phyloP scores from a whole-genome alignment of 2,797 vertebrate genomes.

The Odontamblyopus lacepedii region DNA sequence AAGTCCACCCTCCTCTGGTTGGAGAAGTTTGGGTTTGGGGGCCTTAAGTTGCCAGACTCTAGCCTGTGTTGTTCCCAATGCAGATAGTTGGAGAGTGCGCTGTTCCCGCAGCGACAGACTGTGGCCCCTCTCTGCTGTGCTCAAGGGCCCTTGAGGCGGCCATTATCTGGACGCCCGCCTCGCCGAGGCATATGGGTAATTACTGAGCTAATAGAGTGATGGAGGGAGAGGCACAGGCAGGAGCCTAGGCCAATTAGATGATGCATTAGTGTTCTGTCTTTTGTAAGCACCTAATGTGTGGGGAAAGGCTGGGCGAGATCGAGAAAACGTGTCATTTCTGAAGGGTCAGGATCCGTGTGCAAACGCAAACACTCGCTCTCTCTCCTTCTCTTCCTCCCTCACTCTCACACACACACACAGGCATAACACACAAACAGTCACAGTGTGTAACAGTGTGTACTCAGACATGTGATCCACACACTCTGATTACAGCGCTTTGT shows the following conservation, averaged over 20 bases:
- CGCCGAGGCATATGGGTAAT: conserved; percentile 99
- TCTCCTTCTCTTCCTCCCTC: conserved; percentile 39
- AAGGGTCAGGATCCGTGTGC: conserved; percentile 80
- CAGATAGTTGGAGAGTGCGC: conserved; percentile 88
- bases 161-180: conserved; percentile 99
- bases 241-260: conserved; percentile 99
- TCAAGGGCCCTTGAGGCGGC: conserved; percentile 99
- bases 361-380: conserved; percentile 72
- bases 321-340: conserved; percentile 81
- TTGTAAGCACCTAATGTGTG: conserved; percentile 99
- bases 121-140: conserved; percentile 90
- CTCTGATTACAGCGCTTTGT: conserved; percentile 90
- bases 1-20: conserved; percentile 48
- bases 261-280: conserved; percentile 99
- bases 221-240: conserved; percentile 99
- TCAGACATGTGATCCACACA: conserved; percentile 65
- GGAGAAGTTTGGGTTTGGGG: conserved; percentile 42
- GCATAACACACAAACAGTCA: neutral
- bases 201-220: conserved; percentile 99
- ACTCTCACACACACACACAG: conserved; percentile 12
- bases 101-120: conserved; percentile 81
- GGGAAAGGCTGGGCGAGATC: conserved; percentile 86
- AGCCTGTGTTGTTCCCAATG: conserved; percentile 82
- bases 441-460: conserved; percentile 7
- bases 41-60: conserved; percentile 82